Percentiles rank a stretch among this genome's conserved stretches.
phyloP scores from a whole-genome alignment of 2,797 vertebrate genomes.

The Pyrocephalus nanus region DNA sequence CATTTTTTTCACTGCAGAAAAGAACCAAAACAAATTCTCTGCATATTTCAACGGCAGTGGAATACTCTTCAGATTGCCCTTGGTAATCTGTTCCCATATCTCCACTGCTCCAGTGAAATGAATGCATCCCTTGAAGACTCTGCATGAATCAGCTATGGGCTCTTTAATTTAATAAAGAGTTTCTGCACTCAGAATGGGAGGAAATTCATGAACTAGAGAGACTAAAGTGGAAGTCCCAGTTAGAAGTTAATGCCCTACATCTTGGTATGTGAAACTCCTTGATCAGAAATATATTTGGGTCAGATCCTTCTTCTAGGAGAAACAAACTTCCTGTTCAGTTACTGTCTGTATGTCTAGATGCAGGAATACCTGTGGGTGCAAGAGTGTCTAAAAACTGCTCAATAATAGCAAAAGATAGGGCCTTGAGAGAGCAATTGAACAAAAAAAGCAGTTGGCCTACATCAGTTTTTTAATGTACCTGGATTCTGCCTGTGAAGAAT shows the following conservation, averaged over 20 bases:
- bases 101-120: background rate
- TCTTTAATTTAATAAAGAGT: conserved; percentile 5
- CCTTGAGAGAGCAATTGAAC: background rate
- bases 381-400: background rate
- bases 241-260: background rate
- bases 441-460: background rate
- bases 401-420: background rate
- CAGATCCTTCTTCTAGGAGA: background rate
- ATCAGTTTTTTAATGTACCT: background rate
- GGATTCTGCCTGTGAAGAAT: background rate
- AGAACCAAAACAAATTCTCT: background rate
- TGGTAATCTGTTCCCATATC: background rate
- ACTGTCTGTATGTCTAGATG: background rate
- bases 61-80: background rate
- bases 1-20: conserved; percentile 3
- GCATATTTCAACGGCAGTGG: background rate
- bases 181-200: background rate
- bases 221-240: background rate
- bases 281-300: background rate
- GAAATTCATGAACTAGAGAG: background rate
- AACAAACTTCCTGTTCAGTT: background rate
- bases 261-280: background rate
- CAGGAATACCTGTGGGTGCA: background rate
- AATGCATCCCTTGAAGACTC: background rate
- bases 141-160: background rate